Base-by-base conservation (phyloP, 2,113 vertebrate species). In the Oncorhynchus keta region DNA sequence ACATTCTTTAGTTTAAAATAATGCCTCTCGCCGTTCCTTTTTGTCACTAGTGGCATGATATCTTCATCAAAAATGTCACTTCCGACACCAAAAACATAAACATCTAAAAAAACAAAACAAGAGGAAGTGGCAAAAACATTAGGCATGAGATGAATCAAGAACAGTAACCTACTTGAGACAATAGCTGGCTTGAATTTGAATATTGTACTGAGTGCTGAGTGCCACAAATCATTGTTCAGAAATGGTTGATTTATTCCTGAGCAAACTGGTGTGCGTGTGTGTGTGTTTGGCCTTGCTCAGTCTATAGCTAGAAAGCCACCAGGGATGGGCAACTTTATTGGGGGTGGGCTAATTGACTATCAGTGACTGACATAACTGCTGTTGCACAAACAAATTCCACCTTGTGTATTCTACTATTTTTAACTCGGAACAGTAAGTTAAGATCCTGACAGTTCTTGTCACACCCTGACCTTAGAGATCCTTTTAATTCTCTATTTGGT, bases 71-170 rank as follows among this genome's bases (percentile, higher is more conserved):
- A 72, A 28, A 90, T 49, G 0, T 85, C 79, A 0, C 3, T 3
- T 20, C 93, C 93, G 49, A 93, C 82, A 18, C 62, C 93, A 80
- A 94, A 94, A 8, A 92, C 48, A 61, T 94, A 94, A 70, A 94
- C 85, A 55, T 94, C 94, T 94, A 90, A 9, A 12, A 62, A 62
- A 2, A 35, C 3, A 35, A 9, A 20, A 24, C 7, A 22, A 62
- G 59, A 22, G n/a, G 59, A 22, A 55, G 51, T 62, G 59, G 2
- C 59, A 13, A 62, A 62, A 62, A 22, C 5, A 8, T 61, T n/a
- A 61, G 16, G 51, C 55, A 20, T 57, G 55, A 18, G 13, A 57
- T 20, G 16, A 20, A 57, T 57, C 20, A 5, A 18, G 20, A 57
- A 57, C 20, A 18, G 5, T 57, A 57, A 57, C 18, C 20, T 57